These are phyloP conservation scores for Tragelaphus imberbis DNA, from an alignment of 2,113 vertebrate genomes.

Conservation along the genomic window DNA sequence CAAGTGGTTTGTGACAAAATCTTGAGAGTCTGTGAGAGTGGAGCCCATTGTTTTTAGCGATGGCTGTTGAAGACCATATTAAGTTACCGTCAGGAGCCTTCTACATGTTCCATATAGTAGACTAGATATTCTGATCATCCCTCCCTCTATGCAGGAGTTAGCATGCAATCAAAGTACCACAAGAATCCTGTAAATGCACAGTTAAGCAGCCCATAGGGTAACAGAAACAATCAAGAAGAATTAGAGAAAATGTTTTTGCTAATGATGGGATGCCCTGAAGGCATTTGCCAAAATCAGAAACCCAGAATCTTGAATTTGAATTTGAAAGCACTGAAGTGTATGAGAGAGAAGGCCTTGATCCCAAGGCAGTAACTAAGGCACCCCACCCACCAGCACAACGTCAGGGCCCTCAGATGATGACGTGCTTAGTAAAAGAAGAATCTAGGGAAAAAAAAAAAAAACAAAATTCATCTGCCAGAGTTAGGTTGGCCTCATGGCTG, in stretches of 20 bases:
- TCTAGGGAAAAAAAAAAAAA: neutral
- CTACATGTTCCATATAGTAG: fast-evolving
- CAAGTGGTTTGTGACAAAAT: neutral
- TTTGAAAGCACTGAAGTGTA: neutral
- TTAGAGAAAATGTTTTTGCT: neutral
- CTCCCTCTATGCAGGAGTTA: neutral
- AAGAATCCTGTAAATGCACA: neutral
- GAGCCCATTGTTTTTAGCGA: neutral
- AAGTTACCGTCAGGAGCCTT: neutral
- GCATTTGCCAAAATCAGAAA: neutral
- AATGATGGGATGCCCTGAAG: neutral
- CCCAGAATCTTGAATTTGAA: neutral
- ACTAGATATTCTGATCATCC: neutral
- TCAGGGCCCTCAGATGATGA: neutral
- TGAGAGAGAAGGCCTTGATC: neutral
- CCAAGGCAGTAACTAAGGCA: neutral
- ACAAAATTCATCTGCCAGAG: neutral
- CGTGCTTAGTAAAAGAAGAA: neutral
- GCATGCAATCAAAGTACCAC: neutral
- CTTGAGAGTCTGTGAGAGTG: neutral
- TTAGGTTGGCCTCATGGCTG: neutral
- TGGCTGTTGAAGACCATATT: neutral
- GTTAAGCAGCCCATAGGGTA: neutral
- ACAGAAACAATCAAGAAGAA: neutral
- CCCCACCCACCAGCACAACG: neutral